These are phyloP conservation scores for Drosophila setifemur DNA, from an alignment of 1,140 invertebrate genomes.

Conservation along the genomic window DNA sequence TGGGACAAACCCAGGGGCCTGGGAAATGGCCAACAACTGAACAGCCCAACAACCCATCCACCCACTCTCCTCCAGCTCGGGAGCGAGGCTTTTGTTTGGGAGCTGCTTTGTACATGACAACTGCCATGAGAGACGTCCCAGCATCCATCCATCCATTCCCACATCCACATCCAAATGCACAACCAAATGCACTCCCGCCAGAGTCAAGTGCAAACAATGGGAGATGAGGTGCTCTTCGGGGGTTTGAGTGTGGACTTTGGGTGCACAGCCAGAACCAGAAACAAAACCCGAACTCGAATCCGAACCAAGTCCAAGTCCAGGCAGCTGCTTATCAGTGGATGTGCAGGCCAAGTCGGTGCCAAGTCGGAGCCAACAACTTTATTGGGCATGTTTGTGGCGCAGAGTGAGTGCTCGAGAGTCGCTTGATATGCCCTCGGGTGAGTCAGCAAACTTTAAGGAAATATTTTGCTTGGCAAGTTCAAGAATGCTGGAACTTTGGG, in stretches of 20 bases:
- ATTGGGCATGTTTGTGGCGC: slow-evolving; percentile 34
- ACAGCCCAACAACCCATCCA: not conserved
- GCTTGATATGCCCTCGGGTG: slow-evolving; percentile 21
- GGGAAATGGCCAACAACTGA: slow-evolving; percentile 6
- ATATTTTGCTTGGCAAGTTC: too few relatives aligned
- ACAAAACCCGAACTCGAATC: too few relatives aligned
- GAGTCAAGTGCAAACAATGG: slow-evolving; percentile 43
- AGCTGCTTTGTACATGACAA: slow-evolving; percentile 32
- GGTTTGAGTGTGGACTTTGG: not conserved
- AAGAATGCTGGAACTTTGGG: too few relatives aligned
- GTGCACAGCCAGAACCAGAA: too few relatives aligned
- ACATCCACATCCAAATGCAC: too few relatives aligned
- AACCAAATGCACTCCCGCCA: slow-evolving; percentile 1
- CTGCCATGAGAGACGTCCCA: slow-evolving; percentile 8
- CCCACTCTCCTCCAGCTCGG: not conserved
- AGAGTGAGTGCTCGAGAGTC: slow-evolving; percentile 20
- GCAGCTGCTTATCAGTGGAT: slow-evolving; percentile 33
- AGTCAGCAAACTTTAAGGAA: slow-evolving; percentile 4
- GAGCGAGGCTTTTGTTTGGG: slow-evolving; percentile 32
- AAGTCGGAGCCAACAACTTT: slow-evolving; percentile 22
- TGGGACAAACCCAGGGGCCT: slow-evolving; percentile 4
- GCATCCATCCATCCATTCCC: not conserved
- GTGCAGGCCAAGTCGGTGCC: not conserved
- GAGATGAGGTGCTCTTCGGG: not conserved
- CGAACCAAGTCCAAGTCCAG: slow-evolving; percentile 9